Percentiles rank a stretch among this genome's conserved stretches.
phyloP scores from a whole-genome alignment of 2,797 vertebrate species.

The Clangula hyemalis region DNA sequence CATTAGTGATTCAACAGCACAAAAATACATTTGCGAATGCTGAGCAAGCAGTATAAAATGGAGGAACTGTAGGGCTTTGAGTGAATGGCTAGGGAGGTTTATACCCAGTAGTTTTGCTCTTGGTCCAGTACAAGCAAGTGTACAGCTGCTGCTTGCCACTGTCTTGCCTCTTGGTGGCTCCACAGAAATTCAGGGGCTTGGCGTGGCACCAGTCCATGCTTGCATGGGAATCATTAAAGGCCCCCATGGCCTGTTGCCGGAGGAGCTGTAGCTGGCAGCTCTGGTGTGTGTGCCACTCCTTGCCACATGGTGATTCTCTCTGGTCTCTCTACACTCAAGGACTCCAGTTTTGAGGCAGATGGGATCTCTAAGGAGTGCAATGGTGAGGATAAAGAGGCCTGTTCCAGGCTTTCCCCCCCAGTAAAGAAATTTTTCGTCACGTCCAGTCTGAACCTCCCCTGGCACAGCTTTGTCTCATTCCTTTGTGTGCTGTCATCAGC shows the following conservation, averaged over 20 bases:
- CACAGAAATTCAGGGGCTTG: not conserved
- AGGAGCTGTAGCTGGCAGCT: not conserved
- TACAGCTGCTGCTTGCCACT: not conserved
- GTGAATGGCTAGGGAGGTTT: not conserved
- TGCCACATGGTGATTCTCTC: not conserved
- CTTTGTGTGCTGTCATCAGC: too few species aligned
- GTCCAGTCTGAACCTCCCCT: too few species aligned
- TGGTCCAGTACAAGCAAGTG: not conserved
- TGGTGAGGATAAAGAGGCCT: not conserved
- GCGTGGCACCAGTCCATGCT: accelerated
- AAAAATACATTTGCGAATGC: not conserved
- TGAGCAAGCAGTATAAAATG: not conserved
- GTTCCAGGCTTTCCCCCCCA: not conserved
- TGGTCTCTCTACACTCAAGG: not conserved
- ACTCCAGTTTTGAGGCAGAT: not conserved
- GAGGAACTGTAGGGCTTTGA: not conserved
- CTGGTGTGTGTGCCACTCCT: not conserved
- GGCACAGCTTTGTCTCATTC: too few species aligned
- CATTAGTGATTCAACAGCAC: not conserved
- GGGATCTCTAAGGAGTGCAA: not conserved
- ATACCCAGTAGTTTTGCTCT: not conserved
- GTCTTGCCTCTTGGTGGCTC: not conserved
- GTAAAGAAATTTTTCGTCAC: too few species aligned
- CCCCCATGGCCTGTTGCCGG: not conserved
- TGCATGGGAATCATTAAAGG: not conserved